Evolutionary conservation across 1,140 invertebrate genomes (phyloP).

Genomic region (Ylistrum balloti): DNA sequence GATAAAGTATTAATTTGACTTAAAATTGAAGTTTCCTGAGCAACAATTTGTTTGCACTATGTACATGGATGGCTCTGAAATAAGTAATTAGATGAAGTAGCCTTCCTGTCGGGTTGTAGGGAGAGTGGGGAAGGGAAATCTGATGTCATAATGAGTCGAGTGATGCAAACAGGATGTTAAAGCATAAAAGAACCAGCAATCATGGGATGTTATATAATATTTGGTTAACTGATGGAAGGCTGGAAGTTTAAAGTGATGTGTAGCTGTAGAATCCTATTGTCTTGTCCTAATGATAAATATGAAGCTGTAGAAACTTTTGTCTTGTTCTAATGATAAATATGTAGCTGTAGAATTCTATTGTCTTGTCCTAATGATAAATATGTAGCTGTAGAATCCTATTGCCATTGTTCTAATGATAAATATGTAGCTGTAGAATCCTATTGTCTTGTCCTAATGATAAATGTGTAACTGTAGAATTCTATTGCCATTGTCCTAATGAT

Average conservation of each 20-base stretch:
- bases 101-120: background rate
- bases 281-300: too few relatives aligned
- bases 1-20: background rate
- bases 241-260: background rate
- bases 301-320: too few relatives aligned
- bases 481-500: too few relatives aligned
- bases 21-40: background rate
- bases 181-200: background rate
- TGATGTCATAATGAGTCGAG: background rate
- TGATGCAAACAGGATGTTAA: background rate
- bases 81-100: too few relatives aligned
- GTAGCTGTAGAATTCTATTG: too few relatives aligned
- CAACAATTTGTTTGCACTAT: slow-evolving; percentile 19
- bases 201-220: background rate
- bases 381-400: too few relatives aligned
- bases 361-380: too few relatives aligned
- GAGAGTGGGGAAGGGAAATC: background rate
- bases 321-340: too few relatives aligned
- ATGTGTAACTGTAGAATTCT: too few relatives aligned
- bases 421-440: too few relatives aligned
- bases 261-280: background rate
- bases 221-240: background rate
- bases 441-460: too few relatives aligned
- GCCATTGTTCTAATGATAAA: too few relatives aligned
- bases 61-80: background rate